Conservation (phyloP, 2,113 vertebrate species). For the Symphodus melops region DNA sequence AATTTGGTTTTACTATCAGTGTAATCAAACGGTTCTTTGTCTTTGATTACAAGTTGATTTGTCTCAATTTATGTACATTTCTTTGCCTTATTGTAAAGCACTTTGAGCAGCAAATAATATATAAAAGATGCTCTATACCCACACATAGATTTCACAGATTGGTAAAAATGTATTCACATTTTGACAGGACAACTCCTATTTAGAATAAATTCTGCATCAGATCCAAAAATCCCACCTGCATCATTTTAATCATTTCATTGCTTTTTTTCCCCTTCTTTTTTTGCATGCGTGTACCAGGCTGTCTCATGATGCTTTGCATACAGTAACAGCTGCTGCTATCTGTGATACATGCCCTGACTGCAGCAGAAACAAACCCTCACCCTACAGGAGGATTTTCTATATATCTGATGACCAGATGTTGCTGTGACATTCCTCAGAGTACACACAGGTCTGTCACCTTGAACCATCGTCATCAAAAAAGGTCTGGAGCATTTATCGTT, state of each 20-base stretch:
- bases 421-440: slow-evolving; percentile 10
- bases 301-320: slow-evolving; percentile 19
- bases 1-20: too few species aligned
- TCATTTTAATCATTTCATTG: slow-evolving; percentile 10
- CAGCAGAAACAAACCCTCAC: slow-evolving; percentile 8
- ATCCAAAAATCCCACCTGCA: background rate
- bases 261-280: background rate
- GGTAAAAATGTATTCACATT: too few species aligned
- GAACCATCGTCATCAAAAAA: slow-evolving; percentile 47
- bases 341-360: slow-evolving; percentile 4
- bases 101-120: too few species aligned
- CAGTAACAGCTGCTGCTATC: slow-evolving; percentile 36
- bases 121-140: too few species aligned
- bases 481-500: slow-evolving; percentile 12
- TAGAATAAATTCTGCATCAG: background rate
- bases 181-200: too few species aligned
- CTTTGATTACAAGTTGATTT: too few species aligned
- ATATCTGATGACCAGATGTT: slow-evolving; percentile 52
- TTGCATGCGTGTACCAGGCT: background rate
- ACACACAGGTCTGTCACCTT: slow-evolving; percentile 50
- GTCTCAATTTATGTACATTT: too few species aligned
- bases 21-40: too few species aligned
- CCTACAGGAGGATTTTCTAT: slow-evolving; percentile 14
- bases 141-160: too few species aligned
- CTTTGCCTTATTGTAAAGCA: too few species aligned